These are phyloP conservation scores for Campopleginae sp. DNA, from an alignment of 2,888 invertebrate genomes.

Conservation along the genomic window DNA sequence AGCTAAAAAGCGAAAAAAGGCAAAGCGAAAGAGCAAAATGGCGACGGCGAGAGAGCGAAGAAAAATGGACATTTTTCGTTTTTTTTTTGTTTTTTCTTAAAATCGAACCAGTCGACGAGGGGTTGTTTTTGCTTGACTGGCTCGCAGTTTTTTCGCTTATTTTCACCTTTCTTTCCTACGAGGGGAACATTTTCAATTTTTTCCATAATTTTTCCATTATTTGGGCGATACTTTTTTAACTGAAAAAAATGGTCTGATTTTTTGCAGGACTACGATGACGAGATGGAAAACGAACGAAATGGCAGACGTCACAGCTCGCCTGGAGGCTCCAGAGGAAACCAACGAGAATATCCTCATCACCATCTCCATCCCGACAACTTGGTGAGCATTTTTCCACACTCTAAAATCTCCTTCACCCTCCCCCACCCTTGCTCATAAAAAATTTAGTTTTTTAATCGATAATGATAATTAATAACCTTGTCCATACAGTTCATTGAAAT, in stretches of 20 bases:
- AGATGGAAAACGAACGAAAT: conserved; percentile 87
- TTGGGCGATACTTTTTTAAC: conserved; percentile 11
- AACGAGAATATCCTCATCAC: conserved; percentile 83
- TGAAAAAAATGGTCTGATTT: conserved; percentile 52
- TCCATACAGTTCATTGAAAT: background rate
- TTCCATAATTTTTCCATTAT: background rate
- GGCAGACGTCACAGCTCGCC: conserved; percentile 89
- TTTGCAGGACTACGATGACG: conserved; percentile 90
- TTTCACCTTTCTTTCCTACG: background rate
- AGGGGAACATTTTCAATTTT: background rate
- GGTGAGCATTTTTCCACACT: conserved; percentile 78
- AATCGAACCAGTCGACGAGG: background rate
- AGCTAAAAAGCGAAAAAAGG: conserved; percentile 40
- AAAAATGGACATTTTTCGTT: background rate
- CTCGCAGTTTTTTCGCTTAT: background rate
- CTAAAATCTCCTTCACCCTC: background rate
- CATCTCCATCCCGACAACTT: conserved; percentile 83
- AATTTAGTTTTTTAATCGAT: background rate
- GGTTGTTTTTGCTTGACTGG: conserved; percentile 7
- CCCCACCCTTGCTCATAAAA: background rate
- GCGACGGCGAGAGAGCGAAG: conserved; percentile 47
- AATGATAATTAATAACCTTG: background rate
- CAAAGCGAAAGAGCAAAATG: conserved; percentile 42
- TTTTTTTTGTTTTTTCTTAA: conserved; percentile 17
- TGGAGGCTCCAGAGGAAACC: conserved; percentile 89